Evolutionary conservation across 1,140 invertebrate species (phyloP).

Genomic region (Danaus plexippus): DNA sequence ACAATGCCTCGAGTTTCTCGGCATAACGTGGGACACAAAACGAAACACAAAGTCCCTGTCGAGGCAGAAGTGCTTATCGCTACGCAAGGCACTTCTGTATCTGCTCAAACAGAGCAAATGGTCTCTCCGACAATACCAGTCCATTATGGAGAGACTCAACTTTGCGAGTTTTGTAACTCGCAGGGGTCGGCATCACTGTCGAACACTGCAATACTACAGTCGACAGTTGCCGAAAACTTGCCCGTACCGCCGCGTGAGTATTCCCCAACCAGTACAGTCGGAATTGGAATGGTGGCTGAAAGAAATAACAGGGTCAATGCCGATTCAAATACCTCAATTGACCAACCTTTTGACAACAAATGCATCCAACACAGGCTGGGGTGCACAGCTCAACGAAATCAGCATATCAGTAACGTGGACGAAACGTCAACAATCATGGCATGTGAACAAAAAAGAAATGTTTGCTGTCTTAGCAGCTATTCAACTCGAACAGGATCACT

Average conservation of each 20-base stretch:
- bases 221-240: conserved; percentile 15
- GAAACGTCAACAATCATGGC: conserved; percentile 24
- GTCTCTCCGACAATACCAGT: conserved; percentile 22
- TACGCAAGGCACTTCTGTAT: conserved; percentile 19
- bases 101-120: conserved; percentile 13
- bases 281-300: conserved; percentile 19
- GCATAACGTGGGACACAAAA: conserved; percentile 38
- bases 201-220: conserved; percentile 27
- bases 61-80: conserved; percentile 19
- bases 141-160: conserved; percentile 32
- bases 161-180: conserved; percentile 69
- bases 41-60: conserved; percentile 27
- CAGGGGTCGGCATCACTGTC: conserved; percentile 51
- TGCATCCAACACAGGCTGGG: conserved; percentile 17
- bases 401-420: conserved; percentile 22
- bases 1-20: conserved; percentile 35
- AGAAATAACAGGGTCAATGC: conserved; percentile 8
- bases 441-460: conserved; percentile 40
- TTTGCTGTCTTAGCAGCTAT: conserved; percentile 35
- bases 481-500: conserved; percentile 11
- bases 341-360: conserved; percentile 21
- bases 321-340: conserved; percentile 22
- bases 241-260: neutral
- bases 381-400: conserved; percentile 15
- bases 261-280: conserved; percentile 5